Percentiles rank a stretch among this genome's conserved stretches.
Conservation (phyloP, 2,888 invertebrate genomes). For the Dynastes hyllus region DNA sequence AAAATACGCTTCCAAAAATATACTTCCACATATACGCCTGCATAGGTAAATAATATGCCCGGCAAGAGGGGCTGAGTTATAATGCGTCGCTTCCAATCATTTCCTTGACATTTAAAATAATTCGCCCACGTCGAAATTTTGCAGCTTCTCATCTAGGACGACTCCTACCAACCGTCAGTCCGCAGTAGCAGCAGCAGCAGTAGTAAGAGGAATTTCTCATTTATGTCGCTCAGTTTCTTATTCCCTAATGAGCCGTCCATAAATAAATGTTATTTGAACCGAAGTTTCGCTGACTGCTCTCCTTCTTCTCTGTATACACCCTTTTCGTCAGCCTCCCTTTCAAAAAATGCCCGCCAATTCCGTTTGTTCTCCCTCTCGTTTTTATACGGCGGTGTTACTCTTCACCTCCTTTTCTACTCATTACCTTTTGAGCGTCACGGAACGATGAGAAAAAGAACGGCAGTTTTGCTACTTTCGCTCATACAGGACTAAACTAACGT, state of each 20-base stretch:
- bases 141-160: not conserved
- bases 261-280: conserved; percentile 42
- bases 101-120: conserved; percentile 39
- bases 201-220: conserved; percentile 44
- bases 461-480: conserved; percentile 1
- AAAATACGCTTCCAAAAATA: too few relatives aligned
- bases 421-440: not conserved
- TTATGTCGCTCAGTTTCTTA: conserved; percentile 42
- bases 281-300: conserved; percentile 36
- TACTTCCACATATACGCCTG: not conserved
- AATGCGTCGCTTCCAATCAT: conserved; percentile 23
- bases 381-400: not conserved
- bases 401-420: conserved; percentile 4
- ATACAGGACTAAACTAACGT: not conserved
- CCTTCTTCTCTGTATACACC: not conserved
- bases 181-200: not conserved
- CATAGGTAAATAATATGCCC: not conserved
- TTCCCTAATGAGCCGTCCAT: conserved; percentile 41
- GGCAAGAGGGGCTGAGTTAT: not conserved
- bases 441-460: not conserved
- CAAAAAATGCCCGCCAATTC: too few relatives aligned
- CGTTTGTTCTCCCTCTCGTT: too few relatives aligned
- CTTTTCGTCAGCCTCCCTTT: too few relatives aligned
- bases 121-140: conserved; percentile 13
- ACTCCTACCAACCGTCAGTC: too few relatives aligned